Evolutionary conservation across 2,888 invertebrate genomes (phyloP).

Genomic region (Caenorhabditis imperialis): DNA sequence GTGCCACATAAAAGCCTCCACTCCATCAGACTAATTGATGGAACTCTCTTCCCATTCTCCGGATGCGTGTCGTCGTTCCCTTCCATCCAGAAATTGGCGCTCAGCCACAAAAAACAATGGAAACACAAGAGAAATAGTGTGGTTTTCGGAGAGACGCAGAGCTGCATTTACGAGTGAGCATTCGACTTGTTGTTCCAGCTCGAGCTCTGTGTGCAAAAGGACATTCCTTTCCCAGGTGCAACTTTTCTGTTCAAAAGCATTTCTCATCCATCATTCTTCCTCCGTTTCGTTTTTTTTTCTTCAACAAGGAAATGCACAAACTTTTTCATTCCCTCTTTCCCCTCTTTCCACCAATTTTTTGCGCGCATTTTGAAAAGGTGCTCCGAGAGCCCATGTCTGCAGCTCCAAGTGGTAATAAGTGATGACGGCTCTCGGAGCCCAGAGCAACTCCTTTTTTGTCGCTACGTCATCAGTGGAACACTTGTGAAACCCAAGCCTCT

Average conservation of each 20-base stretch:
- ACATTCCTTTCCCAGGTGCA: conserved; percentile 7
- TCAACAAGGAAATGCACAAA: too few relatives aligned
- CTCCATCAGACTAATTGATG: too few relatives aligned
- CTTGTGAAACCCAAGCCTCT: conserved; percentile 28
- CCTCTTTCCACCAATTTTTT: conserved; percentile 4
- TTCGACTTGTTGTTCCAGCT: conserved; percentile 21
- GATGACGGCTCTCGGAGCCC: conserved; percentile 14
- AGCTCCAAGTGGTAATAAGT: conserved; percentile 40
- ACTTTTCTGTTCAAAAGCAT: too few relatives aligned
- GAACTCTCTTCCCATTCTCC: too few relatives aligned
- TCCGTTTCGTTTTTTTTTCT: conserved; percentile 1
- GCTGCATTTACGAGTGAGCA: too few relatives aligned
- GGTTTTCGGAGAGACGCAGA: conserved; percentile 16
- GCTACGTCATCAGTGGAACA: conserved; percentile 32
- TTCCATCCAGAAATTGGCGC: too few relatives aligned
- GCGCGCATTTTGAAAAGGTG: conserved; percentile 44
- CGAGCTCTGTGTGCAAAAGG: conserved; percentile 3
- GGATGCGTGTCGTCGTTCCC: too few relatives aligned
- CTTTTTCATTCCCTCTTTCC: too few relatives aligned
- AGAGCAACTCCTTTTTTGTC: neutral
- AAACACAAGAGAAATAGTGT: neutral
- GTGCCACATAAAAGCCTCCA: too few relatives aligned
- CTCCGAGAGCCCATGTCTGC: conserved; percentile 7
- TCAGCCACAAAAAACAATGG: conserved; percentile 9
- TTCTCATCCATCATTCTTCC: conserved; percentile 13